Evolutionary conservation across 2,888 invertebrate species (phyloP), one percentile per base, ranked within the genome.

Genomic region (Azorinus chamasolen): DNA sequence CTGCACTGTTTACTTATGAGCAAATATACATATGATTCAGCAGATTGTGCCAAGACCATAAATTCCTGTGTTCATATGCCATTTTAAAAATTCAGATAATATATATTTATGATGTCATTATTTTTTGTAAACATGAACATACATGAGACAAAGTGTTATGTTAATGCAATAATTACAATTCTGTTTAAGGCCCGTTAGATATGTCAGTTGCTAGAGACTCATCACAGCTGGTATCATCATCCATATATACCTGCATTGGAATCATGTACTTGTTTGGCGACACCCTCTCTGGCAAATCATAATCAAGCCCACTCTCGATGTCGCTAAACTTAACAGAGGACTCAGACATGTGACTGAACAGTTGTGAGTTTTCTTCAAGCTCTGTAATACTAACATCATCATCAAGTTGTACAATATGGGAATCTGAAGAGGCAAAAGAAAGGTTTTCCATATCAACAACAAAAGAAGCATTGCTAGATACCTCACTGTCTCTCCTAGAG

Each of bases 211-310:
- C 16, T 12, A 76, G 20, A 27, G 76, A 76, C 24, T 76, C 73
- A 59, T 81, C 81, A 69, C 73, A 77, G 55, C 78, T 78, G 18
- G 74, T 86, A 41, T 85, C 86, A 63, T 81, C 81, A 43, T 79
- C 83, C 43, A 82, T 79, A 68, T 82, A 86, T 50, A 86, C 86
- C 70, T 86, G 83, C 75, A 82, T 73, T 24, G 86, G 86, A 20
- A 81, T 62, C 61, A 74, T 75, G 45, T 79, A 72, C 32, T 79
- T 76, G 16, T 63, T 74, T 25, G 74, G 77, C 22, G 74, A 79
- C 37, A 79, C 63, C 32, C 71, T 54, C 46, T 65, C 69, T 18
- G 74, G 70, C 39, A 70, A 57, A 18, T 64, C 37, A 32, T 70
- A 77, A 12, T 59, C 61, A 14, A 76, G 45, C 0, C 81, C 75